These are phyloP conservation scores for Urechis unicinctus DNA, from an alignment of 2,888 invertebrate species.

Conservation along the genomic window DNA sequence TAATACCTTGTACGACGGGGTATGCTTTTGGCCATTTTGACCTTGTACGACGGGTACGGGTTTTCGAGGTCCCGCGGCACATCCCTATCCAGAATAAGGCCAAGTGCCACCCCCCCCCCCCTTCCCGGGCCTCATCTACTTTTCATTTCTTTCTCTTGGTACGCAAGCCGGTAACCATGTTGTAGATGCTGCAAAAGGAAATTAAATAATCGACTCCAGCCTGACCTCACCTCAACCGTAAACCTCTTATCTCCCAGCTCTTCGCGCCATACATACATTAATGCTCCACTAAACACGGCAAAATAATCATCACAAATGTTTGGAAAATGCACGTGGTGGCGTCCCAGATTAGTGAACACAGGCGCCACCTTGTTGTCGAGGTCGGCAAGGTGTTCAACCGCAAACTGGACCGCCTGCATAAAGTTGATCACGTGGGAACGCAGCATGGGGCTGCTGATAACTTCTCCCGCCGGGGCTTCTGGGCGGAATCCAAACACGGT, in stretches of 20 bases:
- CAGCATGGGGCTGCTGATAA: not conserved
- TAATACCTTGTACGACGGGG: too few relatives aligned
- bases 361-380: not conserved
- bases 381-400: constrained; percentile 5
- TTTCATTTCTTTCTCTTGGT: not conserved
- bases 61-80: too few relatives aligned
- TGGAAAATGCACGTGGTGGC: constrained; percentile 1
- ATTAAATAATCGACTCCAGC: constrained; percentile 4
- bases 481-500: not conserved
- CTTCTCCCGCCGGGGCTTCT: not conserved
- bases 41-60: too few relatives aligned
- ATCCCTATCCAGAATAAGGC: too few relatives aligned
- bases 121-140: too few relatives aligned
- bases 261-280: constrained; percentile 5
- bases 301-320: constrained; percentile 4
- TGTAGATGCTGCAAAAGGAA: constrained; percentile 3
- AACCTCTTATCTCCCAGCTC: not conserved
- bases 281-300: constrained; percentile 4
- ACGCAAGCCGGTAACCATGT: not conserved
- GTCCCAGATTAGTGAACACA: constrained; percentile 6
- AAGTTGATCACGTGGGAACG: constrained; percentile 1
- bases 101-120: too few relatives aligned
- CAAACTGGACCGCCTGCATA: constrained; percentile 3
- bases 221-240: constrained; percentile 1
- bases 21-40: too few relatives aligned